These are phyloP conservation scores for Metacarcinus magister DNA, from an alignment of 2,888 invertebrate species.

Conservation along the genomic window DNA sequence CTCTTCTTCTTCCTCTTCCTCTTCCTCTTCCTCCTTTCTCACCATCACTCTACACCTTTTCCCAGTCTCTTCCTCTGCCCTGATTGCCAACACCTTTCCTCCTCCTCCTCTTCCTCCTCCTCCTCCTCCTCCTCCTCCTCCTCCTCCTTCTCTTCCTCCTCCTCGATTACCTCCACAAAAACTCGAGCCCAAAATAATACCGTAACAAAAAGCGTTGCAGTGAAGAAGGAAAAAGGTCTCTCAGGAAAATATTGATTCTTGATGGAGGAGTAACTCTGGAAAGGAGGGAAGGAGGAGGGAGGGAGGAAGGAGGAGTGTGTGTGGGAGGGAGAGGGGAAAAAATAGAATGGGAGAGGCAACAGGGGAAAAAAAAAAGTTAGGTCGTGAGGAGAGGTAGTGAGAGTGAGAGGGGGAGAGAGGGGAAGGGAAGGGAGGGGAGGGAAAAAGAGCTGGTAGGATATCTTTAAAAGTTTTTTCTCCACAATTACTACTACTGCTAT, in stretches of 20 bases:
- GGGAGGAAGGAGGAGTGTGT: not conserved
- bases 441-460: not conserved
- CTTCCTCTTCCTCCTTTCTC: not conserved
- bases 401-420: not conserved
- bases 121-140: not conserved
- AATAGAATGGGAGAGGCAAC: not conserved
- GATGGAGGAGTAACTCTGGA: not conserved
- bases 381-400: not conserved
- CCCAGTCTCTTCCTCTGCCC: not conserved
- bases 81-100: not conserved
- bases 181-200: not conserved
- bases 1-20: too few relatives aligned
- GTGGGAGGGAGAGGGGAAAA: not conserved
- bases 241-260: conserved; percentile 13
- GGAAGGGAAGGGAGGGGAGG: too few relatives aligned
- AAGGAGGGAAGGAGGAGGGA: not conserved
- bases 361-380: not conserved
- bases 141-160: not conserved
- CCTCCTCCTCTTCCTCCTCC: conserved; percentile 10
- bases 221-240: not conserved
- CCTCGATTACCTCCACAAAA: not conserved
- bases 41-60: not conserved
- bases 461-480: too few relatives aligned
- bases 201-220: not conserved
- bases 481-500: conserved; percentile 13